These are phyloP conservation scores for Platichthys stellatus DNA, from an alignment of 2,113 vertebrate species.

Conservation along the genomic window DNA sequence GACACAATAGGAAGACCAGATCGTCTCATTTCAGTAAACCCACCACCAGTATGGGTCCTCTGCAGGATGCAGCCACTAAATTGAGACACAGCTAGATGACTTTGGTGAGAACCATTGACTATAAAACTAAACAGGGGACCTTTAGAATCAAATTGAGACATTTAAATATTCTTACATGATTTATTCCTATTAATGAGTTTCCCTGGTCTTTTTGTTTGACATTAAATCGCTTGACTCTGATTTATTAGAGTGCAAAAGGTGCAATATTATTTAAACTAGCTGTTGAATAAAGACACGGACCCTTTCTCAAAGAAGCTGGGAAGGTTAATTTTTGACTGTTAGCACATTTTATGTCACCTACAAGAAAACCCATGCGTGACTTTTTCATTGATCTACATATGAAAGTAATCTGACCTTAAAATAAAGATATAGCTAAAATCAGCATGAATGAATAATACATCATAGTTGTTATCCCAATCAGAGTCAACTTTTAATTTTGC, in stretches of 20 bases:
- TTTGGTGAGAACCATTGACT: neutral
- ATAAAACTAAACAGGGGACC: neutral
- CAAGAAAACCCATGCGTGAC: neutral
- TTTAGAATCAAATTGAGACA: neutral
- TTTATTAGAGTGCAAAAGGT: neutral
- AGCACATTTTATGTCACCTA: conserved; percentile 1
- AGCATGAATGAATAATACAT: neutral
- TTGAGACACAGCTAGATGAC: too few species aligned
- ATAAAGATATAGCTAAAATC: neutral
- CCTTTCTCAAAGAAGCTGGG: neutral
- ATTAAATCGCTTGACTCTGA: conserved; percentile 4
- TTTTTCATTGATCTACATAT: conserved; percentile 1
- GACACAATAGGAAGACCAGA: too few species aligned
- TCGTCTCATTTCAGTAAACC: too few species aligned
- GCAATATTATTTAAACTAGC: conserved; percentile 7
- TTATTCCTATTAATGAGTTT: too few species aligned
- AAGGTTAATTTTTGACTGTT: conserved; percentile 2
- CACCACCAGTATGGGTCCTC: too few species aligned
- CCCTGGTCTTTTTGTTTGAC: neutral
- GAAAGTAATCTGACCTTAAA: neutral
- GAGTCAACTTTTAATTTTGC: conserved; percentile 36
- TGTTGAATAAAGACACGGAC: neutral
- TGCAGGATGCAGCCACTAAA: too few species aligned
- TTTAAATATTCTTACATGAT: too few species aligned
- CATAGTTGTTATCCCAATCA: conserved; percentile 6